Evolutionary conservation across 1,140 invertebrate genomes (phyloP).

Genomic region (Microplitis mediator): DNA sequence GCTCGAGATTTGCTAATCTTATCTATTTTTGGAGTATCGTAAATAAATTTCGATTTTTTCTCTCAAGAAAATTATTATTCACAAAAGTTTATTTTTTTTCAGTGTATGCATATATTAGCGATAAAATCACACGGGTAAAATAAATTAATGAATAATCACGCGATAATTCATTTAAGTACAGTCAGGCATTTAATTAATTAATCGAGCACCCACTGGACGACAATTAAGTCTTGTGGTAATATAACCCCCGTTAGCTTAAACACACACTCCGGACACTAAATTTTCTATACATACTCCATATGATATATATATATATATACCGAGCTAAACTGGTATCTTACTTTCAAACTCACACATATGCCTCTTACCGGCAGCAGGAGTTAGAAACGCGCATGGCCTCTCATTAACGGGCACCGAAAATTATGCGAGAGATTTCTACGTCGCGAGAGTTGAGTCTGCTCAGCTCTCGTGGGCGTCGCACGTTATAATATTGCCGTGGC

Average conservation of each 20-base stretch:
- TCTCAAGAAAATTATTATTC: too few relatives aligned
- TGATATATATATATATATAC: not conserved
- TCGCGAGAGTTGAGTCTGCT: not conserved
- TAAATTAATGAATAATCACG: not conserved
- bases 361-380: not conserved
- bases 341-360: not conserved
- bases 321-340: too few relatives aligned
- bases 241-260: not conserved
- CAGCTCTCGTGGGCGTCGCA: conserved; percentile 23
- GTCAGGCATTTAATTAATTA: conserved; percentile 32
- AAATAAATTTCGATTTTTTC: too few relatives aligned
- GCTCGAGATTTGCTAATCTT: too few relatives aligned
- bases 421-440: conserved; percentile 35
- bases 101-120: too few relatives aligned
- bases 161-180: conserved; percentile 1
- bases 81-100: too few relatives aligned
- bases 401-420: conserved; percentile 32
- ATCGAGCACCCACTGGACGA: conserved; percentile 33
- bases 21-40: too few relatives aligned
- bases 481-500: conserved; percentile 24
- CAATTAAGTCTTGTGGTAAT: conserved; percentile 27
- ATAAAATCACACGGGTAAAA: too few relatives aligned
- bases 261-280: not conserved
- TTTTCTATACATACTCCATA: not conserved
- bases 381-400: not conserved